Conservation (phyloP, 1,140 invertebrate species). For the Cotesia typhae region DNA sequence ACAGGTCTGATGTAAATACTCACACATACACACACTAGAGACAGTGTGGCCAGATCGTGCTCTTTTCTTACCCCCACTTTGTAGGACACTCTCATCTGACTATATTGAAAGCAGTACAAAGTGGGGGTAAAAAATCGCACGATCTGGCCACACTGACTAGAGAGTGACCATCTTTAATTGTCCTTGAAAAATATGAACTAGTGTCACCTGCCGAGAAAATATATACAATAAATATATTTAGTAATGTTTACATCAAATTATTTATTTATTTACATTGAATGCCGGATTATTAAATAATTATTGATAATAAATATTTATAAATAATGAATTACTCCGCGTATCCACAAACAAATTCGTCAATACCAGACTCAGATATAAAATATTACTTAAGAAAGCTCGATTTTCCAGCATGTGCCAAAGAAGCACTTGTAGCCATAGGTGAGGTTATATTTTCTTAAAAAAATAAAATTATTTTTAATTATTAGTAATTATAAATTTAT, state of each 20-base stretch:
- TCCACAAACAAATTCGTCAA: constrained; percentile 34
- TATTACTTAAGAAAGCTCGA: constrained; percentile 69
- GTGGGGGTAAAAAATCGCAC: too few relatives aligned
- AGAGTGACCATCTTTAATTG: too few relatives aligned
- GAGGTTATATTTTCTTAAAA: constrained; percentile 30
- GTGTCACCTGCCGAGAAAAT: too few relatives aligned
- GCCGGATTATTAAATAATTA: neutral
- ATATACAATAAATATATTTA: too few relatives aligned
- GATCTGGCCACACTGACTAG: too few relatives aligned
- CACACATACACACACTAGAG: too few relatives aligned
- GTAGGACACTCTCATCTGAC: too few relatives aligned
- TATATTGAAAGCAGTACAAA: too few relatives aligned
- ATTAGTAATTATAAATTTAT: constrained; percentile 34
- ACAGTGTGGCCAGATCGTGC: too few relatives aligned
- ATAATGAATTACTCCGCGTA: constrained; percentile 37
- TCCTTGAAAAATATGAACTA: too few relatives aligned
- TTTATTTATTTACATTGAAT: constrained; percentile 2
- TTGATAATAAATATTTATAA: neutral
- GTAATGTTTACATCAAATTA: constrained; percentile 7
- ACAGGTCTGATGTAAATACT: too few relatives aligned
- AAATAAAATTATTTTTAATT: constrained; percentile 50
- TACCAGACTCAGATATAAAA: constrained; percentile 55
- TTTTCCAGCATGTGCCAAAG: constrained; percentile 72
- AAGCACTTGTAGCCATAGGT: constrained; percentile 72
- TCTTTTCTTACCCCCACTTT: too few relatives aligned